A percentile compares a stretch with the other conserved stretches of the same genome.
Evolutionary conservation across 2,888 invertebrate species (phyloP).

Genomic region (Gymnocheta viridis): DNA sequence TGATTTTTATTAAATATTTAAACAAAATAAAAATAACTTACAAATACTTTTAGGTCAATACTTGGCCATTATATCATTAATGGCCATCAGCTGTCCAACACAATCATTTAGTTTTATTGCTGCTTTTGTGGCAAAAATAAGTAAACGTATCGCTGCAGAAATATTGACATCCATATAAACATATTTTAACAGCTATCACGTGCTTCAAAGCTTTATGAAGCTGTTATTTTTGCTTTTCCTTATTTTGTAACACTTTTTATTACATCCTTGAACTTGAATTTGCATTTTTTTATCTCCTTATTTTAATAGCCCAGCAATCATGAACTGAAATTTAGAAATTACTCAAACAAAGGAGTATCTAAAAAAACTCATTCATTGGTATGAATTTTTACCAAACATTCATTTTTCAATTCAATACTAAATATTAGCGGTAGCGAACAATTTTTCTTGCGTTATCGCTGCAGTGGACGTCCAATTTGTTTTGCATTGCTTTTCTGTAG

Average conservation of each 20-base stretch:
- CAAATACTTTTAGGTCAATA: not conserved
- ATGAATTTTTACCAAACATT: no score
- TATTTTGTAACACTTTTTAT: slow-evolving; percentile 24
- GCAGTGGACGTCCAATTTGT: no score
- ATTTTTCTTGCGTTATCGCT: no score
- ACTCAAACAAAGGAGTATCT: no score
- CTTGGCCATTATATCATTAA: slow-evolving; percentile 8
- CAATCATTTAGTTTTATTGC: slow-evolving; percentile 28
- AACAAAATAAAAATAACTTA: not conserved
- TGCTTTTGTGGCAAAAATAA: not conserved
- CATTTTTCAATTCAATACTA: no score
- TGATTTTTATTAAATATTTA: not conserved
- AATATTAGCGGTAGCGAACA: no score
- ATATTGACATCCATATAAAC: not conserved
- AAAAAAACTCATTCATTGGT: no score
- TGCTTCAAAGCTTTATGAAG: slow-evolving; percentile 49
- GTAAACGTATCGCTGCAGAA: slow-evolving; percentile 3
- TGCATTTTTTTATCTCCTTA: not conserved
- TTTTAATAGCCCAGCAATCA: not conserved
- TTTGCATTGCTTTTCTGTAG: no score
- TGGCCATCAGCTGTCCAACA: slow-evolving; percentile 29
- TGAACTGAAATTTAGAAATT: no score
- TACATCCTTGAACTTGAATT: slow-evolving; percentile 56
- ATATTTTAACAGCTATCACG: slow-evolving; percentile 45
- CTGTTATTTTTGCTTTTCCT: not conserved